Evolutionary conservation across 2,888 invertebrate genomes (phyloP).

Genomic region (Lithophane socia): DNA sequence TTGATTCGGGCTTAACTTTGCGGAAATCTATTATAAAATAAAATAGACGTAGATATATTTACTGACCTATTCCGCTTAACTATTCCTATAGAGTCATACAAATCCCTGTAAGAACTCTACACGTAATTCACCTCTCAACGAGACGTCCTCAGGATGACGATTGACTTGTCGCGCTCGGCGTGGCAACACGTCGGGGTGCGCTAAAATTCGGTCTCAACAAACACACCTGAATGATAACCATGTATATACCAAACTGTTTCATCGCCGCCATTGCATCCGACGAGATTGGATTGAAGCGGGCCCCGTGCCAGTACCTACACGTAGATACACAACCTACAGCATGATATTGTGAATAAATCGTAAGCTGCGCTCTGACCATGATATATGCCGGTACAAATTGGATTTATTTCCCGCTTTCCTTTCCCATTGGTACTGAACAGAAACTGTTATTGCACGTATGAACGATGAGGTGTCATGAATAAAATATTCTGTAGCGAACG

Average conservation of each 20-base stretch:
- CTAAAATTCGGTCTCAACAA: neutral
- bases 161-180: no score
- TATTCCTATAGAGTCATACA: no score
- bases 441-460: slow-evolving; percentile 87
- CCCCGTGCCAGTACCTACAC: slow-evolving; percentile 70
- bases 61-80: no score
- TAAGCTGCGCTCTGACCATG: slow-evolving; percentile 84
- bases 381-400: slow-evolving; percentile 88
- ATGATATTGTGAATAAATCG: slow-evolving; percentile 86
- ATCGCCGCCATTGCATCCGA: slow-evolving; percentile 67
- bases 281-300: slow-evolving; percentile 80
- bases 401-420: slow-evolving; percentile 87
- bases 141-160: no score
- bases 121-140: no score
- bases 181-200: no score
- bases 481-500: slow-evolving; percentile 83
- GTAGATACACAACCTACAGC: slow-evolving; percentile 53
- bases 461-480: slow-evolving; percentile 87
- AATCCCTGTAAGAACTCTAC: no score
- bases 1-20: no score
- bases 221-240: slow-evolving; percentile 50
- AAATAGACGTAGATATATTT: no score
- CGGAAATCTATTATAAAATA: no score
- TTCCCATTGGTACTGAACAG: slow-evolving; percentile 83
- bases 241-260: slow-evolving; percentile 68